Conservation (phyloP, 2,113 vertebrate genomes). For the Grallaria varia region DNA sequence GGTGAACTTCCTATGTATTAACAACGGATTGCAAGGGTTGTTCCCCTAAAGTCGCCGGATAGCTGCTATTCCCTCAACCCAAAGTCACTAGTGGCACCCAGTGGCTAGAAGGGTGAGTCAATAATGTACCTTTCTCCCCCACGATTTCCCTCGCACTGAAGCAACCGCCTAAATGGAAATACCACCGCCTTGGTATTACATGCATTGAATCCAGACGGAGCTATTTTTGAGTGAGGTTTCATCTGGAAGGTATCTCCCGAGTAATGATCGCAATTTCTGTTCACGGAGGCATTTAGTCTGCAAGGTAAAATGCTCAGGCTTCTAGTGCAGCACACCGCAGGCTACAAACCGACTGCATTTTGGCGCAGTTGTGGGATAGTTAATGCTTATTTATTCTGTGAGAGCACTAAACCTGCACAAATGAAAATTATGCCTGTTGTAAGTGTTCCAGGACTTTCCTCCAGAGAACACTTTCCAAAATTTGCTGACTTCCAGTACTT, state of each 20-base stretch:
- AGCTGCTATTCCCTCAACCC: conserved; percentile 9
- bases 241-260: not conserved
- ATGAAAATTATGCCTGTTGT: conserved; percentile 40
- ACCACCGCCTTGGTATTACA: not conserved
- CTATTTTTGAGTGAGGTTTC: not conserved
- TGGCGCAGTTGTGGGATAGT: conserved; percentile 2
- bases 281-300: not conserved
- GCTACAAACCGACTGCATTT: not conserved
- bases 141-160: not conserved
- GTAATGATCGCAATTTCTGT: not conserved
- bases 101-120: conserved; percentile 67
- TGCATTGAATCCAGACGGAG: not conserved
- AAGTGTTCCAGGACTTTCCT: conserved; percentile 63
- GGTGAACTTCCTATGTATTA: not conserved
- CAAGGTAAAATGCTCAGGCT: not conserved
- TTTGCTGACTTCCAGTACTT: conserved; percentile 56
- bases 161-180: not conserved
- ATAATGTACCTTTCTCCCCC: conserved; percentile 1
- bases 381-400: conserved; percentile 59
- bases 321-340: not conserved
- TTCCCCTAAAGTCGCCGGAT: not conserved
- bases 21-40: not conserved
- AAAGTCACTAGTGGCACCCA: conserved; percentile 66
- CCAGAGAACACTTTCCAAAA: conserved; percentile 44
- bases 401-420: conserved; percentile 41